Base-by-base conservation (phyloP, 2,888 invertebrate species). In the Vesta saturnalis region DNA sequence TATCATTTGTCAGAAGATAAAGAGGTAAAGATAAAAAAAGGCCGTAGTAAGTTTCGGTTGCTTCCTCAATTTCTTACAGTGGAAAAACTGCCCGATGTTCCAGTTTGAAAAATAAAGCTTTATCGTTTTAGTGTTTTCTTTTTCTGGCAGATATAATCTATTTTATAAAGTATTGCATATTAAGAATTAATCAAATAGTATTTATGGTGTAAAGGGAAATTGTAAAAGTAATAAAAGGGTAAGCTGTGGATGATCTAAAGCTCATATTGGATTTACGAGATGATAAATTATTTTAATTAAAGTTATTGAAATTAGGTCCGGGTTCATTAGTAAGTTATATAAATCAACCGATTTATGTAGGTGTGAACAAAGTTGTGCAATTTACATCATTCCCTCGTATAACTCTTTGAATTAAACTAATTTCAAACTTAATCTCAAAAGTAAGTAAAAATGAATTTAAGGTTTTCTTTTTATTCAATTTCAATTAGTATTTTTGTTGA, bases 251-350 rank as follows among this genome's bases (percentile, higher is more conserved):
- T 61, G 61, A 64, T 69, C 61, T 54, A 60, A 23, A 65, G 54
- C 57, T 62, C 57, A 55, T 49, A 57, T 65, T 62, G 47, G 59
- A 71, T 66, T 70, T 66, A 62, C 69, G 55, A 58, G 72, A 74
- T 78, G 78, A 79, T 79, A 75, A 77, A 79, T 79, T 77, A 77
- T 77, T 79, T 79, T 79, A 78, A 79, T 80, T 78, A 78, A 78
- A 78, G 76, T 78, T 78, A 79, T 78, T 77, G 78, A 79, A 78
- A 78, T 80, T 78, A 77, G 77, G 77, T 76, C 74, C 72, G 64
- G 71, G 75, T 77, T 78, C 77, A 79, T 79, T 78, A 79, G 74
- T 69, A 72, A 61, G 72, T 72, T 75, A 49, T 73, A 76, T 76
- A 76, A 78, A 77, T 77, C 77, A 76, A 72, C 67, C 68, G 66